A percentile compares a stretch with the other conserved stretches of the same genome.
Evolutionary conservation across 1,140 invertebrate species (phyloP).

Genomic region (Megalopta genalis): DNA sequence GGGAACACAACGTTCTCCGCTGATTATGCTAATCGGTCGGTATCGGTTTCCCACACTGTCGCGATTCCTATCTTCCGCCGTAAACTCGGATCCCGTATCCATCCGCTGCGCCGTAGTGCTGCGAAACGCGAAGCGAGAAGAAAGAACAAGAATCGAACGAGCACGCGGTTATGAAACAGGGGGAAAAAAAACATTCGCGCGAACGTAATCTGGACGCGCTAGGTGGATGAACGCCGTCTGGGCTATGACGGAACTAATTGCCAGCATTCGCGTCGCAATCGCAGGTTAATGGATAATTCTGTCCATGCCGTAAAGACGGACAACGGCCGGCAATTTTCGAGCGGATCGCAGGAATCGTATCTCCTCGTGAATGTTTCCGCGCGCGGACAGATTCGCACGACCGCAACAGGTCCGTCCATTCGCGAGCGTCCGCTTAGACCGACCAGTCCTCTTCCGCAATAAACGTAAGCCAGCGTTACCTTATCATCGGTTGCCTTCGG

Average conservation of each 20-base stretch:
- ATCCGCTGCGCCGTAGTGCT: too few relatives aligned
- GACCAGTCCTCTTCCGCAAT: neutral
- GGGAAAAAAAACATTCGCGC: neutral
- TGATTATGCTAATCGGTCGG: slow-evolving; percentile 12
- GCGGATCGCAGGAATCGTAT: slow-evolving; percentile 43
- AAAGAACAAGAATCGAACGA: neutral
- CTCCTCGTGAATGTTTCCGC: neutral
- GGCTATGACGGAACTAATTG: slow-evolving; percentile 24
- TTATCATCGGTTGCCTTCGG: neutral
- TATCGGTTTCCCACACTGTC: neutral
- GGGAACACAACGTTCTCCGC: neutral
- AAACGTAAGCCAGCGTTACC: neutral
- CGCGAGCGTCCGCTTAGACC: neutral
- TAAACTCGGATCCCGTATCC: neutral
- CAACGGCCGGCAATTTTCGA: slow-evolving; percentile 25
- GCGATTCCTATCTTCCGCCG: neutral
- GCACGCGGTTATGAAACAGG: neutral
- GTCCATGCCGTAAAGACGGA: slow-evolving; percentile 45
- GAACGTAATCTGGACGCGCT: neutral
- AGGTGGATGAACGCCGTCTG: neutral
- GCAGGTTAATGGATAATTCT: slow-evolving; percentile 72
- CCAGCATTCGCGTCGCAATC: slow-evolving; percentile 48
- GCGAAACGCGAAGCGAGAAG: neutral
- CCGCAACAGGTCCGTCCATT: slow-evolving; percentile 2
- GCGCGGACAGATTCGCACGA: neutral